Evolutionary conservation across 1,140 invertebrate species (phyloP).

Genomic region (Gonioctena quinquepunctata): DNA sequence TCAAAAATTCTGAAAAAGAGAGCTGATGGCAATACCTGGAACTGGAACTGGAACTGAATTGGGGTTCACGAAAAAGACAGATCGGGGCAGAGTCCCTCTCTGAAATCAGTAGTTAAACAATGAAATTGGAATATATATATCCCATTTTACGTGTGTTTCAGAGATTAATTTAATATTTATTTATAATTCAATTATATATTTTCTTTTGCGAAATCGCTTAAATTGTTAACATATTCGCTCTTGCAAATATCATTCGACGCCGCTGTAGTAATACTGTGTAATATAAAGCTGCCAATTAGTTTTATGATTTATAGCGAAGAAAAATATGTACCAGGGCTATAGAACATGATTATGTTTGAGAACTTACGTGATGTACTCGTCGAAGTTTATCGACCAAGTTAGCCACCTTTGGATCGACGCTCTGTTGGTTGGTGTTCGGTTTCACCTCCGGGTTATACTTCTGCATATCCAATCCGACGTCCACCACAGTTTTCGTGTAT

Average conservation of each 20-base stretch:
- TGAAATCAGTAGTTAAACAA: no score
- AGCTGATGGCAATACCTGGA: no score
- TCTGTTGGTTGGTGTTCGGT: slow-evolving; percentile 55
- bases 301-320: not conserved
- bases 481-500: slow-evolving; percentile 67
- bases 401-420: slow-evolving; percentile 61
- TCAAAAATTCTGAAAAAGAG: no score
- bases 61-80: no score
- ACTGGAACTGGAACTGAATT: no score
- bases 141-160: no score
- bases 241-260: not conserved
- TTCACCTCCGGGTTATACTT: slow-evolving; percentile 71
- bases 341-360: not conserved
- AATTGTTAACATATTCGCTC: no score
- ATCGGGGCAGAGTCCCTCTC: no score
- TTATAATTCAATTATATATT: no score
- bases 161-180: no score
- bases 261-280: not conserved
- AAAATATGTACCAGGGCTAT: not conserved
- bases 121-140: no score
- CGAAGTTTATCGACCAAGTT: slow-evolving; percentile 67
- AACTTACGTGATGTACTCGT: slow-evolving; percentile 66
- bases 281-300: not conserved
- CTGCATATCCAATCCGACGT: slow-evolving; percentile 63
- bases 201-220: no score